Evolutionary conservation across 2,797 vertebrate genomes (phyloP).

Genomic region (Cheirogaleus major): DNA sequence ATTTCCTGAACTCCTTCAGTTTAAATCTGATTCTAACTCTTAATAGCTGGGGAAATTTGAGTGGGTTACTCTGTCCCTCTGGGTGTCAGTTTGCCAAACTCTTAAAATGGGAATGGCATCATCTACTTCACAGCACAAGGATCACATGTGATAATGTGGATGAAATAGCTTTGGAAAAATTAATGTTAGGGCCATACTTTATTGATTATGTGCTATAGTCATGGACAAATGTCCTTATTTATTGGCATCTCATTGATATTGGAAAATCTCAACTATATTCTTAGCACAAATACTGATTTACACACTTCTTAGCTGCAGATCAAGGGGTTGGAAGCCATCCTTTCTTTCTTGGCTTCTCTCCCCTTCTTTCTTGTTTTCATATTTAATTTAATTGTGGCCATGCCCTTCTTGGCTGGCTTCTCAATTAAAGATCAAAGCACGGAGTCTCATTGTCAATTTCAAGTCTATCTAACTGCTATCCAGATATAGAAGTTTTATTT

Average conservation of each 20-base stretch:
- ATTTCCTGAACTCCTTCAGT: background rate
- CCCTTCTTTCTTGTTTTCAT: background rate
- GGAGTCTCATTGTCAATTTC: background rate
- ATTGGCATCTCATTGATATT: background rate
- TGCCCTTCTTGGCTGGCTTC: constrained; percentile 26
- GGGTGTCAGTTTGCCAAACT: background rate
- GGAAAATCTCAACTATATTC: background rate
- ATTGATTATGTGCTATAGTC: background rate
- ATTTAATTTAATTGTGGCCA: constrained; percentile 36
- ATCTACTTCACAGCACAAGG: background rate
- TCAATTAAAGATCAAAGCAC: constrained; percentile 23
- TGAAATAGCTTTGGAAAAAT: background rate
- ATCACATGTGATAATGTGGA: background rate
- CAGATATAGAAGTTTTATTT: background rate
- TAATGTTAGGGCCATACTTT: background rate
- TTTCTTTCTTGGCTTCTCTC: constrained; percentile 17
- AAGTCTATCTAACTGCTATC: background rate
- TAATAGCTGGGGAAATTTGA: background rate
- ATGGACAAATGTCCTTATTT: background rate
- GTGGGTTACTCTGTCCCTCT: background rate
- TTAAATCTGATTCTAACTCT: background rate
- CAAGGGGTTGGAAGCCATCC: background rate
- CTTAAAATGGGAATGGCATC: background rate
- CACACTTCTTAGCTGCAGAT: background rate
- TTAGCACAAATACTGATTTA: background rate